These are phyloP conservation scores for Aegotheles bennettii DNA, from an alignment of 2,113 vertebrate species.

Conservation along the genomic window DNA sequence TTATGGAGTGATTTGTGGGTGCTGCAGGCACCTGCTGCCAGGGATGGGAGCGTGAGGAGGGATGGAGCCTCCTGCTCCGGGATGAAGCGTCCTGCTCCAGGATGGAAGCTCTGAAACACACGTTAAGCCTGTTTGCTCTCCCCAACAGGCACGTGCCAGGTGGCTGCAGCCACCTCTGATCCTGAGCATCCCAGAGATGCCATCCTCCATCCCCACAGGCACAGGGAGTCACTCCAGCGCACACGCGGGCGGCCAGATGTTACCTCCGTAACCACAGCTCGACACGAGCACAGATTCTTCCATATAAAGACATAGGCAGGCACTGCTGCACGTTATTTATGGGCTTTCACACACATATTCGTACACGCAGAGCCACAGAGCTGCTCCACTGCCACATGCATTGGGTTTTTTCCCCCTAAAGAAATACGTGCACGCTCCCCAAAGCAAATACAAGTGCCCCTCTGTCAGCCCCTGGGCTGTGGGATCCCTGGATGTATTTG, in stretches of 20 bases:
- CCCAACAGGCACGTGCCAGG: too few relatives aligned
- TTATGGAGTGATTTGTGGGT: background rate
- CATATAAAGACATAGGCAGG: conserved; percentile 12
- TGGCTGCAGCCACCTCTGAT: too few relatives aligned
- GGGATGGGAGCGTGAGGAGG: too few relatives aligned
- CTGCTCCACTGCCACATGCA: too few relatives aligned
- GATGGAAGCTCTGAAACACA: background rate
- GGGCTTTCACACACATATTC: background rate
- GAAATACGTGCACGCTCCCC: too few relatives aligned
- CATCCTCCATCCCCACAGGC: too few relatives aligned
- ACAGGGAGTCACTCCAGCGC: background rate
- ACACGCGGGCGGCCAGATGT: background rate
- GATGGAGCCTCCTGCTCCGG: background rate
- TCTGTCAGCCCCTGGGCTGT: too few relatives aligned
- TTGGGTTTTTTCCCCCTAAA: too few relatives aligned
- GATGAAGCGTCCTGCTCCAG: background rate
- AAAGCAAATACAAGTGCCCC: too few relatives aligned
- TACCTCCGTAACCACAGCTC: background rate
- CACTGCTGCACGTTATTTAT: background rate
- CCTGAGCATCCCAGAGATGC: too few relatives aligned
- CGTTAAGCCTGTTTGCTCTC: too few relatives aligned
- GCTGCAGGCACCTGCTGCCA: background rate
- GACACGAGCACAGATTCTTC: background rate
- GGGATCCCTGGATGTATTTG: accelerated
- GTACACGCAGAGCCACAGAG: too few relatives aligned